A percentile compares a stretch with the other conserved stretches of the same genome.
Conservation (phyloP, 2,888 invertebrate species). For the Pycnomerus fuliginosus region DNA sequence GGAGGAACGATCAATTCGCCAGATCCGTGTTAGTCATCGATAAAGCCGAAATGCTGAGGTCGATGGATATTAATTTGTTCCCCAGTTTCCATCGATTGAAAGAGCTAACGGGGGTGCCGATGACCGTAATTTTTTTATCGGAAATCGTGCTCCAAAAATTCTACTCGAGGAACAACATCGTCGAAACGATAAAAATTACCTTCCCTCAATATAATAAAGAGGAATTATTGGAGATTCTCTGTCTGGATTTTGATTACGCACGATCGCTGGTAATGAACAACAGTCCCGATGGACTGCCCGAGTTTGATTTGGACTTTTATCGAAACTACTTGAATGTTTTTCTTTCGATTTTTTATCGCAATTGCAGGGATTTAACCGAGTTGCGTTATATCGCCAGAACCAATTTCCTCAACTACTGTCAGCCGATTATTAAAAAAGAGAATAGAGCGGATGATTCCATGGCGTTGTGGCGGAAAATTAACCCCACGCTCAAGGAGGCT, state of each 20-base stretch:
- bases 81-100: constrained; percentile 71
- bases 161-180: constrained; percentile 65
- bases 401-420: constrained; percentile 75
- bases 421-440: constrained; percentile 70
- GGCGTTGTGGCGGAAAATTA: constrained; percentile 78
- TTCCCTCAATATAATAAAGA: constrained; percentile 82
- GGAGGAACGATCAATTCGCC: constrained; percentile 29
- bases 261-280: constrained; percentile 33
- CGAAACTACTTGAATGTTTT: constrained; percentile 79
- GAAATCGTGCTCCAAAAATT: constrained; percentile 82
- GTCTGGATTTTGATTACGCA: constrained; percentile 43
- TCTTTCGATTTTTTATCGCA: constrained; percentile 79
- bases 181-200: constrained; percentile 71
- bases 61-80: constrained; percentile 72
- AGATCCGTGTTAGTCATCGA: constrained; percentile 73
- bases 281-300: constrained; percentile 28
- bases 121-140: constrained; percentile 75
- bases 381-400: constrained; percentile 76
- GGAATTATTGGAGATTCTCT: constrained; percentile 59
- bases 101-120: constrained; percentile 69
- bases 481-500: constrained; percentile 71
- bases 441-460: constrained; percentile 64
- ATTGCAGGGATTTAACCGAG: constrained; percentile 83
- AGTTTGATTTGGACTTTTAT: constrained; percentile 61
- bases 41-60: constrained; percentile 75